Base-by-base conservation (phyloP, 2,888 invertebrate genomes). In the Cheilosia vernalis region DNA sequence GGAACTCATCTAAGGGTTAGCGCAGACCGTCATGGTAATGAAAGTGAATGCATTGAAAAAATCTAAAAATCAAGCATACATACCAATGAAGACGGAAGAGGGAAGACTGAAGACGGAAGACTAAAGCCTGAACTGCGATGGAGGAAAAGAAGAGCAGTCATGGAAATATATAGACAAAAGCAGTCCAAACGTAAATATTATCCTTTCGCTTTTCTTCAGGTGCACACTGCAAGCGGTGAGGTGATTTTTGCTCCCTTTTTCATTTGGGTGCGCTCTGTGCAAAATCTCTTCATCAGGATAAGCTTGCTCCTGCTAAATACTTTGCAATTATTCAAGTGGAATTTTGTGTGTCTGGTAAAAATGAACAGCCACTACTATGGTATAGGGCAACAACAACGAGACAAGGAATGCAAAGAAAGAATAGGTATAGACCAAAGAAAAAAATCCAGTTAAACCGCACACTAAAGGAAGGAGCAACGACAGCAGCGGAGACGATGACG, bases 321-420 rank as follows among this genome's bases (percentile, higher is more conserved):
- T 84, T 84, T 55, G 74, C 70, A 84, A 80, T 84, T 84, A 79
- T 76, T 84, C 84, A 76, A 84, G 79, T 84, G 84, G 79, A 84
- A 84, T 80, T 84, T 74, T 79, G 79, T 84, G 74, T 76, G 84
- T 79, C 84, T 84, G 84, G 84, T 70, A 79, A 66, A 79, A 84
- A 84, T 79, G 79, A 74, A 64, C 69, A 64, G 69, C 56, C 17
- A 67, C 44, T 37, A 21, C 27, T 17, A 51, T 37, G 58, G 47
- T 63, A 21, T 55, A 42, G 24, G 10, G 37, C n/a, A 33, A 44
- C 27, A 40, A 27, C 30, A 64, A 47, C 19, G 27, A 60, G n/a
- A 42, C 6, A 67, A 69, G 15, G 5, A 70, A 40, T 53, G 33
- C 17, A 51, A 15, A 64, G 55, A 67, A 81, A 70, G 70, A 76